Conservation (phyloP, 2,113 vertebrate species). For the Microcebus ravelobensis region DNA sequence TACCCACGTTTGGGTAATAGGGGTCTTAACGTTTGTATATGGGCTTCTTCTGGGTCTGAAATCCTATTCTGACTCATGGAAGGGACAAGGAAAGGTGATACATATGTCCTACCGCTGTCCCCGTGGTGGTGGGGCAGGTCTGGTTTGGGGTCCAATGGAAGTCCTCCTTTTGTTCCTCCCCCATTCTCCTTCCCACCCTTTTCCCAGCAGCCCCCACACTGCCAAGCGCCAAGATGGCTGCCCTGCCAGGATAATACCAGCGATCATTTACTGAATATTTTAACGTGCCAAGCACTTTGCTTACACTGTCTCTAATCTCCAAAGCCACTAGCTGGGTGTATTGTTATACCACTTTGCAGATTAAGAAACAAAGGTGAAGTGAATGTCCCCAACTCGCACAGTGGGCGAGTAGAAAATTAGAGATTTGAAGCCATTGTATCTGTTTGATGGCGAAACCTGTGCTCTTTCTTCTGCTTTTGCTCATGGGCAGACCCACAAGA, state of each 20-base stretch:
- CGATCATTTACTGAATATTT: fast-evolving
- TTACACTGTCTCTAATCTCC: neutral
- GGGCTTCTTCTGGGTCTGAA: neutral
- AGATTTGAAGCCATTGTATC: neutral
- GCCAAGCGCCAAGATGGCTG: no score
- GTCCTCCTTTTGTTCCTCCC: neutral
- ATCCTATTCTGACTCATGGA: neutral
- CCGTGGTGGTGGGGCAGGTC: neutral
- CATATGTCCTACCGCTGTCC: neutral
- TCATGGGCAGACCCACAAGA: neutral
- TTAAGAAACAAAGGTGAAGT: neutral
- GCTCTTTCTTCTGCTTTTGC: neutral
- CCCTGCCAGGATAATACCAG: neutral
- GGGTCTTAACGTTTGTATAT: neutral
- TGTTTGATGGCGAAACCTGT: neutral
- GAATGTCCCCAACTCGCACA: neutral
- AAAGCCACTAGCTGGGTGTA: neutral
- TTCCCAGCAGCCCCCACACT: neutral
- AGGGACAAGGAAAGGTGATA: neutral
- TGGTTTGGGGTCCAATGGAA: neutral
- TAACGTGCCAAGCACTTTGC: neutral
- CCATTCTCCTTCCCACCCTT: neutral
- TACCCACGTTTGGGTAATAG: neutral
- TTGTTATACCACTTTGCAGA: neutral
- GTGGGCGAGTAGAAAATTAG: neutral